phyloP scores from a whole-genome alignment of 2,113 vertebrate species.

The Callaeas wilsoni region DNA sequence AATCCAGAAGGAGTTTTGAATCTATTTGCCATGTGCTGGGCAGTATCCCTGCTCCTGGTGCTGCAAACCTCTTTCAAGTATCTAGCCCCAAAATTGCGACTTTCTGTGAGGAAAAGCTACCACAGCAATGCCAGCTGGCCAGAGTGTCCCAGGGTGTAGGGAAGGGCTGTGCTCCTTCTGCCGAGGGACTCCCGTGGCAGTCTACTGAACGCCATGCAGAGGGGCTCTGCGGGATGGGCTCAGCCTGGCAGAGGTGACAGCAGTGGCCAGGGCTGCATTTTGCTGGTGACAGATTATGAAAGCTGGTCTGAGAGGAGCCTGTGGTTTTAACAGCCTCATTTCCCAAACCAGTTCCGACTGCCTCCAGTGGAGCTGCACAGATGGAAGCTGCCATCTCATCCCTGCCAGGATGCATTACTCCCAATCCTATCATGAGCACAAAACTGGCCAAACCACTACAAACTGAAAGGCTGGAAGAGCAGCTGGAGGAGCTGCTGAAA shows the following conservation, averaged over 20 bases:
- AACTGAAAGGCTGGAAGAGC: background rate
- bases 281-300: background rate
- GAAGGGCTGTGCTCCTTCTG: background rate
- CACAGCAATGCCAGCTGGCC: background rate
- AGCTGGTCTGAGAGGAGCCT: background rate
- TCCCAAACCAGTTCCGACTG: background rate
- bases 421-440: background rate
- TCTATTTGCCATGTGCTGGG: background rate
- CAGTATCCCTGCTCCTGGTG: background rate
- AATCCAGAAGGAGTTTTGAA: background rate
- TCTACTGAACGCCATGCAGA: background rate
- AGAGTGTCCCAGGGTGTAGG: background rate
- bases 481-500: background rate
- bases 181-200: accelerated
- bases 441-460: background rate
- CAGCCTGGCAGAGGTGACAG: background rate
- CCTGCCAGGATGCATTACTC: background rate
- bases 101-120: background rate
- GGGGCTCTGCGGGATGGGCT: background rate
- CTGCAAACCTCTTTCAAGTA: background rate
- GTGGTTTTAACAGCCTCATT: background rate
- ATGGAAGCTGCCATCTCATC: background rate
- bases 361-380: background rate
- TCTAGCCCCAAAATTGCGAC: background rate
- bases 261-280: background rate